Percentiles rank a stretch among this genome's conserved stretches.
Conservation (phyloP, 2,888 invertebrate species). For the Sinhomidia bicolor region DNA sequence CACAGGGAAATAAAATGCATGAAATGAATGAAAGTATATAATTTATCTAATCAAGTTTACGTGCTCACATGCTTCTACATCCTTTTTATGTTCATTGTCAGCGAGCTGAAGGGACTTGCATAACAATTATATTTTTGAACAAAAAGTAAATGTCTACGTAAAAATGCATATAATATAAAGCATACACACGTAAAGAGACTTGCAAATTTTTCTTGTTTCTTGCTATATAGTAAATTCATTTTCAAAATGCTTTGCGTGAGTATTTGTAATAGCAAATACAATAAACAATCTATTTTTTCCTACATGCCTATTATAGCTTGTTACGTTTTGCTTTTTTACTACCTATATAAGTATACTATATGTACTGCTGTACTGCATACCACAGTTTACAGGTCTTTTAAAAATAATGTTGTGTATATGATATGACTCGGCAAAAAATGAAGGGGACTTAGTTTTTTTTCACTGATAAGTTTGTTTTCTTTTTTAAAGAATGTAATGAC, state of each 20-base stretch:
- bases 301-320: too few species aligned
- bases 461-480: neutral
- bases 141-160: too few species aligned
- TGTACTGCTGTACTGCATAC: too few species aligned
- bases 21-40: constrained; percentile 65
- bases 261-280: neutral
- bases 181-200: too few species aligned
- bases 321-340: too few species aligned
- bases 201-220: too few species aligned
- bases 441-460: constrained; percentile 21
- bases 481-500: constrained; percentile 8
- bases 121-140: constrained; percentile 10
- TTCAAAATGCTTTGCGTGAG: too few species aligned
- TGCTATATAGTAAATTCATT: too few species aligned
- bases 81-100: constrained; percentile 14
- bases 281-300: neutral
- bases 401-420: too few species aligned
- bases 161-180: too few species aligned
- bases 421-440: neutral
- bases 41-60: constrained; percentile 70
- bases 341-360: too few species aligned
- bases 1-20: constrained; percentile 52
- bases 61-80: constrained; percentile 54
- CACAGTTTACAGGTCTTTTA: too few species aligned
- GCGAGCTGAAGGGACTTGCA: constrained; percentile 55